Conservation (phyloP, 2,888 invertebrate species). For the Pherbina coryleti region DNA sequence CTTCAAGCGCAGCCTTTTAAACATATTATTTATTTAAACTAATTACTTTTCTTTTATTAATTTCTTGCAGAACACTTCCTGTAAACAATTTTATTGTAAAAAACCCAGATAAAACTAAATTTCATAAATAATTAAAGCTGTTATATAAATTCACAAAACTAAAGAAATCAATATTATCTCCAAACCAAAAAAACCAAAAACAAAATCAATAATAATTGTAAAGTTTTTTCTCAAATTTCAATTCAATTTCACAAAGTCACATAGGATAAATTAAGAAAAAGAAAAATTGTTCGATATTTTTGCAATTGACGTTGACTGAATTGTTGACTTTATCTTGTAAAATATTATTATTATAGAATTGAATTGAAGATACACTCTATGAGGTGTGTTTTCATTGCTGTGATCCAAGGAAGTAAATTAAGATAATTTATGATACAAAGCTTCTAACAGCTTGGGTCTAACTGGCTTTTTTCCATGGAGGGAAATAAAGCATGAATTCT, state of each 20-base stretch:
- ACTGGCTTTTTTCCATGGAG: conserved; percentile 12
- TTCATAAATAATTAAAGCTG: background rate
- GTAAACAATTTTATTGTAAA: conserved; percentile 36
- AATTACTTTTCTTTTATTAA: conserved; percentile 14
- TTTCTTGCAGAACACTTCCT: conserved; percentile 27
- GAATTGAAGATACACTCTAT: background rate
- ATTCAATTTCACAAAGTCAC: background rate
- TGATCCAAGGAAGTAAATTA: conserved; percentile 13
- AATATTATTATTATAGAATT: background rate
- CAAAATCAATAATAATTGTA: background rate
- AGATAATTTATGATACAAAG: background rate
- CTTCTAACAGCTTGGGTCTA: too few species aligned
- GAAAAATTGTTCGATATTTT: too few species aligned
- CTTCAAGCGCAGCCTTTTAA: conserved; percentile 32
- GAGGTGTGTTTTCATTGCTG: conserved; percentile 19
- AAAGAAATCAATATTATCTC: background rate
- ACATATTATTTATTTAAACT: conserved; percentile 5
- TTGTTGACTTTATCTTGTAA: background rate
- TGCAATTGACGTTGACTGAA: background rate
- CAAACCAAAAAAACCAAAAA: background rate
- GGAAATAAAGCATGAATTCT: conserved; percentile 19
- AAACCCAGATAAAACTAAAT: background rate
- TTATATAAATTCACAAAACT: background rate
- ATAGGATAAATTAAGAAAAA: background rate
- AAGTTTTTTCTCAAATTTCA: background rate